phyloP scores from a whole-genome alignment of 2,888 invertebrate species.

The Linnaemya tessellans region DNA sequence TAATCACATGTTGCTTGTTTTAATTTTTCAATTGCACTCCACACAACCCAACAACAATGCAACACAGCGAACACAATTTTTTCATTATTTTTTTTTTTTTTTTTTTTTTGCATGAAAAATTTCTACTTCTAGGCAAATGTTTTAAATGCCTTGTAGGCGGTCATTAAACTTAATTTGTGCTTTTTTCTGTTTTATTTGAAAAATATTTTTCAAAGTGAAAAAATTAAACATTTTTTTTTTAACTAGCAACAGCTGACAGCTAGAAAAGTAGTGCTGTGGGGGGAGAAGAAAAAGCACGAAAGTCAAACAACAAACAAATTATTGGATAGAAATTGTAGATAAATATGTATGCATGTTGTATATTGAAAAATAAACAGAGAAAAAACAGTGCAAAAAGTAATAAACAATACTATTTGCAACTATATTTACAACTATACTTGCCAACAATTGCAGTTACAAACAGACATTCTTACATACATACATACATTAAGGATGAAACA shows the following conservation, averaged over 20 bases:
- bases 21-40: constrained; percentile 36
- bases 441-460: neutral
- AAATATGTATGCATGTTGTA: neutral
- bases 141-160: constrained; percentile 74
- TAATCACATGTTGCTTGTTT: constrained; percentile 54
- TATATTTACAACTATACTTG: neutral
- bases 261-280: neutral
- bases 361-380: constrained; percentile 3
- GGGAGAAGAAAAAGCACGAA: constrained; percentile 17
- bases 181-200: constrained; percentile 48
- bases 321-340: constrained; percentile 64
- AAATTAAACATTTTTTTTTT: constrained; percentile 8
- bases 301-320: constrained; percentile 63
- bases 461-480: neutral
- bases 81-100: neutral
- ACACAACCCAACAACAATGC: constrained; percentile 31
- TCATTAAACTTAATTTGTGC: constrained; percentile 74
- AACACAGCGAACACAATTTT: neutral
- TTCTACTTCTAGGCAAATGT: constrained; percentile 64
- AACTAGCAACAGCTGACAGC: constrained; percentile 39
- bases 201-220: constrained; percentile 38
- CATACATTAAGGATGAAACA: neutral
- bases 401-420: constrained; percentile 38
- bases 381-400: constrained; percentile 51
- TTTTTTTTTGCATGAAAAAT: constrained; percentile 34